Evolutionary conservation across 2,888 invertebrate species (phyloP), one percentile per base, ranked within the genome.

Genomic region (Papilio gigon): DNA sequence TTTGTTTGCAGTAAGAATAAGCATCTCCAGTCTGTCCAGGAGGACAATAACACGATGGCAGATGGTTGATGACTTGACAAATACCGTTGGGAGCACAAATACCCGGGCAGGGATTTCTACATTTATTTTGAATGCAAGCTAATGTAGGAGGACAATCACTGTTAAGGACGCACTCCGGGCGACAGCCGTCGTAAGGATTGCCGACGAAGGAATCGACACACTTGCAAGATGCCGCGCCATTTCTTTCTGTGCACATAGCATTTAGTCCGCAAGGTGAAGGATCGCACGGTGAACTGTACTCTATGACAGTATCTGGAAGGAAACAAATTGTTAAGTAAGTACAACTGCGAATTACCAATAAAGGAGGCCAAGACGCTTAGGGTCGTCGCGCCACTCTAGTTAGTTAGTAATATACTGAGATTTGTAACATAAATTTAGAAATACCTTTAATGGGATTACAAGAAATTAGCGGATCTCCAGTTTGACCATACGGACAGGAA

Each of bases 131-230:
- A 33, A 95, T 93, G 78, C 96, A 97, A 40, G 96, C 95, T 77
- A 93, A 89, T 81, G 94, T 93, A 53, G 94, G 94, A 9, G 94
- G 88, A 79, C 97, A 97, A 81, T 97, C 97, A 14, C 95, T 94
- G 80, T 96, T 96, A 64, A 96, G 93, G 5, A 95, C 93, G 84
- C 97, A 97, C 86, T 97, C 97, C 0, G 96, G 96, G 69, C 95
- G 93, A 82, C 97, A 97, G 22, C 96, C 96, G 73, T 92, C 87
- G 73, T 89, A 87, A 68, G 90, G 90, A 74, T 90, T 88, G 53
- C 88, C 89, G 61, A 90, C 77, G 77, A 94, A 95, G 70, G 92
- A 90, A 25, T 94, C 93, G 53, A 94, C 80, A 80, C 96, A 96
- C 75, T 93, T 94, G 80, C 96, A 96, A 40, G 95, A 93, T 1